A percentile compares a stretch with the other conserved stretches of the same genome.
Evolutionary conservation across 2,797 vertebrate species (phyloP).

Genomic region (Phataginus tricuspis): DNA sequence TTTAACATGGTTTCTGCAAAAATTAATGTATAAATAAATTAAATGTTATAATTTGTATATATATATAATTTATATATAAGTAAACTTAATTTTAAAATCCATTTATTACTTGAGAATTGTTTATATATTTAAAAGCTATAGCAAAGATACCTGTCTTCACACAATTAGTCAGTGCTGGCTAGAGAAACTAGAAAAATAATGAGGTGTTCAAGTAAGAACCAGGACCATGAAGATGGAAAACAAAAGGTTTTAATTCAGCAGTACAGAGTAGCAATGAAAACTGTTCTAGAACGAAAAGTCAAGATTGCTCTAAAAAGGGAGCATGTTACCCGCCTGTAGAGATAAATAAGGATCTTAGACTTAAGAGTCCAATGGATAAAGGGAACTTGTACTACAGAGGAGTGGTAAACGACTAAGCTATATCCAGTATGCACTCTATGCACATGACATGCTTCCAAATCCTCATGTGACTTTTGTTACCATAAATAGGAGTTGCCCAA

Average conservation of each 20-base stretch:
- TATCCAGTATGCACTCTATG: not conserved
- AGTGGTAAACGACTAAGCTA: not conserved
- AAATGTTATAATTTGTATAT: not conserved
- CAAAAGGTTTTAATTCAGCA: not conserved
- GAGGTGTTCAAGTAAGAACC: not conserved
- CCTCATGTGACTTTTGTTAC: not conserved
- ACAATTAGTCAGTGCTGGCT: not conserved
- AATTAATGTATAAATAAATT: not conserved
- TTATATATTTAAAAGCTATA: slow-evolving; percentile 41
- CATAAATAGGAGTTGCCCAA: not conserved
- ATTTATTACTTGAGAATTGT: slow-evolving; percentile 42
- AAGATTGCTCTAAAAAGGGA: slow-evolving; percentile 15
- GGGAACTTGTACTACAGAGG: not conserved
- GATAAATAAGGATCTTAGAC: not conserved
- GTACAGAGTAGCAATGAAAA: not conserved
- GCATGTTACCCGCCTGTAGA: not conserved
- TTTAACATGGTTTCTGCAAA: slow-evolving; percentile 26
- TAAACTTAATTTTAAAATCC: slow-evolving; percentile 33
- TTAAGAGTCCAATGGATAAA: not conserved
- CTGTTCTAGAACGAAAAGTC: slow-evolving; percentile 28
- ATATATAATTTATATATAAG: not conserved
- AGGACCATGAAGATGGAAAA: not conserved
- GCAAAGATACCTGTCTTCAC: not conserved
- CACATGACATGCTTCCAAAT: not conserved
- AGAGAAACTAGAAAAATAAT: slow-evolving; percentile 22